Percentiles rank a stretch among this genome's conserved stretches.
Evolutionary conservation across 2,888 invertebrate species (phyloP).

Genomic region (Cosmia pyralina): DNA sequence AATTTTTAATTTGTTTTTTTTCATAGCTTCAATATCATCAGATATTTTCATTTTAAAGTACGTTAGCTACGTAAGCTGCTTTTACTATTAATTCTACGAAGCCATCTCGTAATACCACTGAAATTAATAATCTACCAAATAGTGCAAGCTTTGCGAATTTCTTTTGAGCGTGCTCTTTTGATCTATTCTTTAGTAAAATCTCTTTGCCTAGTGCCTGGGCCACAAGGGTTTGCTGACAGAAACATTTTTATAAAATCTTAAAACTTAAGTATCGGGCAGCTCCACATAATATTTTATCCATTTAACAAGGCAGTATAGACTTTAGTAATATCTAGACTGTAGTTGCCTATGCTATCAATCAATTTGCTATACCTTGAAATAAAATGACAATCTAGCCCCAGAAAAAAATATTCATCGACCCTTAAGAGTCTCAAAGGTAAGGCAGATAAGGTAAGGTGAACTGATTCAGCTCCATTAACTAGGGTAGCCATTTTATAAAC

Average conservation of each 20-base stretch:
- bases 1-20: neutral
- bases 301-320: neutral
- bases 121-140: slow-evolving; percentile 17
- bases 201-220: neutral
- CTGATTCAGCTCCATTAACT: slow-evolving; percentile 74
- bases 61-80: neutral
- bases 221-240: neutral
- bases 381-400: neutral
- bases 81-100: slow-evolving; percentile 7
- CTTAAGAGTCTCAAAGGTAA: slow-evolving; percentile 58
- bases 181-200: slow-evolving; percentile 8
- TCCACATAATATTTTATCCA: neutral
- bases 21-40: neutral
- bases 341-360: neutral
- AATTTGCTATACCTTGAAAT: neutral
- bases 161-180: slow-evolving; percentile 3
- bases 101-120: neutral
- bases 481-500: slow-evolving; percentile 77
- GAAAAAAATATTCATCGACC: slow-evolving; percentile 18
- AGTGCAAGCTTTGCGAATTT: neutral
- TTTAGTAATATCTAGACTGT: neutral
- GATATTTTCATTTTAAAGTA: neutral
- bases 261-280: neutral
- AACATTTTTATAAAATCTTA: neutral
- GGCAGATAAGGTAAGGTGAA: too few species aligned